A percentile compares a stretch with the other conserved stretches of the same genome.
These are phyloP conservation scores for Brachyhypopomus occidentalis DNA, from an alignment of 2,113 vertebrate genomes.

Conservation along the genomic window DNA sequence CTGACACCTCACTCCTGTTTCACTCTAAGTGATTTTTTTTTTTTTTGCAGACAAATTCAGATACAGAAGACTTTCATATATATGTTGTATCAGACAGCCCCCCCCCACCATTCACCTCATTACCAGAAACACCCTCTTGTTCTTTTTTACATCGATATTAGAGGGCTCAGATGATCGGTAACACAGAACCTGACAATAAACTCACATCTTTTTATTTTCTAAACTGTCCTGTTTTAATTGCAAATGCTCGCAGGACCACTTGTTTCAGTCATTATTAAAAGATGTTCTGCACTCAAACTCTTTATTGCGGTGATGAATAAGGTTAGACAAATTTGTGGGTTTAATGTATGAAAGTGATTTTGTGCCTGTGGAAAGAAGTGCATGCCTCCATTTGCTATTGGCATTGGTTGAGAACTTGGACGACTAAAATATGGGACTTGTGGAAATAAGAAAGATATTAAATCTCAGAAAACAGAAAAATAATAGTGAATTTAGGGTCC, in stretches of 20 bases:
- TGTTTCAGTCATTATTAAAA: background rate
- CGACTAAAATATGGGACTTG: too few species aligned
- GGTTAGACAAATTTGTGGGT: too few species aligned
- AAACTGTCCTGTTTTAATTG: background rate
- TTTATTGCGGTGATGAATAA: too few species aligned
- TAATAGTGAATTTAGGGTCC: too few species aligned
- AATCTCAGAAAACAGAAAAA: too few species aligned
- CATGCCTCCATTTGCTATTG: too few species aligned
- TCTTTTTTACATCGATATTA: background rate
- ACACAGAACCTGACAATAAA: conserved; percentile 45
- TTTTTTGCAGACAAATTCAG: conserved; percentile 3
- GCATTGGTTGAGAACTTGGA: too few species aligned
- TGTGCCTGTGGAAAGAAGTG: too few species aligned
- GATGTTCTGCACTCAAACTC: background rate
- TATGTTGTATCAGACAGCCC: too few species aligned
- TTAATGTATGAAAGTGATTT: too few species aligned
- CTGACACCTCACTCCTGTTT: conserved; percentile 5
- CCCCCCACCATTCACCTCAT: too few species aligned
- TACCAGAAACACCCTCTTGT: background rate
- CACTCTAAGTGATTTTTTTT: background rate
- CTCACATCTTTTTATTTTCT: conserved; percentile 12
- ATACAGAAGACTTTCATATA: background rate
- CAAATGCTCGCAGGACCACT: background rate
- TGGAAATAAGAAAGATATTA: too few species aligned
- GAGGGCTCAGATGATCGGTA: conserved; percentile 6